A percentile compares a stretch with the other conserved stretches of the same genome.
Conservation (phyloP, 2,888 invertebrate species). For the Philereme vetulata region DNA sequence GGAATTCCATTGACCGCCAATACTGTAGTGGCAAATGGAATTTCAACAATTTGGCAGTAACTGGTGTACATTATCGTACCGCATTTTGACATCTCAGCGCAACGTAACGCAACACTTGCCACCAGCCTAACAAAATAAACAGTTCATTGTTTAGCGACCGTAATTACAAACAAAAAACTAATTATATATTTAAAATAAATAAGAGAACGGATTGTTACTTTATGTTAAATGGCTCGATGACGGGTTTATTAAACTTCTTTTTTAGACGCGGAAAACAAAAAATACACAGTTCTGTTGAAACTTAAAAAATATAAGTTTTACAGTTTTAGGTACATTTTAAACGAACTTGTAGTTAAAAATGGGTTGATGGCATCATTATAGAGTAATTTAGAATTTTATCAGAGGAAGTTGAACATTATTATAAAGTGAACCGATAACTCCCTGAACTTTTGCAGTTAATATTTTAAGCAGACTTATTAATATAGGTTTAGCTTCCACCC, state of each 20-base stretch:
- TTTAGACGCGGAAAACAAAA: slow-evolving; percentile 29
- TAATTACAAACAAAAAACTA: slow-evolving; percentile 31
- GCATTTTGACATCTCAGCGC: not conserved
- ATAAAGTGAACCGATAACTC: too few relatives aligned
- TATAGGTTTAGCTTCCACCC: too few relatives aligned
- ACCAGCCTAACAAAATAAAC: not conserved
- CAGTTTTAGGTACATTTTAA: not conserved
- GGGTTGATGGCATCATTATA: not conserved
- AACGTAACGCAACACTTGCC: not conserved
- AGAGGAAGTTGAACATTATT: too few relatives aligned
- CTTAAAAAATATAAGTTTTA: not conserved
- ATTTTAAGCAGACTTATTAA: too few relatives aligned
- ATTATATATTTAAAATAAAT: slow-evolving; percentile 28
- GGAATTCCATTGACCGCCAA: too few relatives aligned
- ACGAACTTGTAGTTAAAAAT: not conserved
- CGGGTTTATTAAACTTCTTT: slow-evolving; percentile 20
- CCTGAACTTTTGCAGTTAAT: too few relatives aligned
- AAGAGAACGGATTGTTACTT: slow-evolving; percentile 32
- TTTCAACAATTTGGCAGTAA: too few relatives aligned
- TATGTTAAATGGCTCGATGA: slow-evolving; percentile 31
- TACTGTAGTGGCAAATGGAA: too few relatives aligned
- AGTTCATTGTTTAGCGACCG: slow-evolving; percentile 20
- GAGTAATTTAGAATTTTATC: too few relatives aligned
- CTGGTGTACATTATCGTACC: too few relatives aligned
- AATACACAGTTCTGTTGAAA: too few relatives aligned